phyloP scores from a whole-genome alignment of 2,888 invertebrate genomes.

The Dryococelus australis region DNA sequence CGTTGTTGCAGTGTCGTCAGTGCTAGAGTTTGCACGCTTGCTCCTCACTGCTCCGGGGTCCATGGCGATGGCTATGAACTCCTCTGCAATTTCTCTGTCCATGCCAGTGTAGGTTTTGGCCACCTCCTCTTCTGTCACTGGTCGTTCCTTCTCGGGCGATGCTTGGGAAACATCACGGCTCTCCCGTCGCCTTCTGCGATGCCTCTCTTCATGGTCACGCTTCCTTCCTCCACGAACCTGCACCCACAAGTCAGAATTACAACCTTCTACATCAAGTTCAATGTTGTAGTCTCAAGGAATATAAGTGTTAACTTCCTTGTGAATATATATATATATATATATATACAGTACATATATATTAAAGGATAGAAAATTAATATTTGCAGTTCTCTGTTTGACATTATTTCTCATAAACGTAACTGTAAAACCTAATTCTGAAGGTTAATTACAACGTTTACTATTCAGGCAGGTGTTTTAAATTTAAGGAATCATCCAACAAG shows the following conservation, averaged over 20 bases:
- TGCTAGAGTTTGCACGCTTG: not conserved
- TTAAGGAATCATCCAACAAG: no score
- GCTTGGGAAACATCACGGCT: slow-evolving; percentile 1
- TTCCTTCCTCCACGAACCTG: slow-evolving; percentile 16
- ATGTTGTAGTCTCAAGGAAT: no score
- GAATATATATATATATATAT: no score
- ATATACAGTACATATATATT: no score
- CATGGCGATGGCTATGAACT: slow-evolving; percentile 58
- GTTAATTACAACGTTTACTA: no score
- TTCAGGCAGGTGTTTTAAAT: no score
- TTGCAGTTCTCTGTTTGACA: no score
- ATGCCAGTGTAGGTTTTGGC: slow-evolving; percentile 57
- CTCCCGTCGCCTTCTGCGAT: not conserved
- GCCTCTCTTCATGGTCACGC: slow-evolving; percentile 39
- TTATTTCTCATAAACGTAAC: no score
- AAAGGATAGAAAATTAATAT: no score
- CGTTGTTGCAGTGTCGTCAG: slow-evolving; percentile 12
- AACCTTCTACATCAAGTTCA: no score
- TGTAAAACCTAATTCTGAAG: no score
- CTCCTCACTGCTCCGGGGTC: slow-evolving; percentile 47
- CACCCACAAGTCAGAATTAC: not conserved
- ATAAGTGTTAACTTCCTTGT: no score
- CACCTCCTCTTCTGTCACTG: slow-evolving; percentile 55
- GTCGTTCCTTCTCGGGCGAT: slow-evolving; percentile 36
- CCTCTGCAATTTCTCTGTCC: slow-evolving; percentile 57